Percentiles rank a stretch among this genome's conserved stretches.
phyloP scores from a whole-genome alignment of 2,888 invertebrate genomes.

The Didymodactylos carnosus region DNA sequence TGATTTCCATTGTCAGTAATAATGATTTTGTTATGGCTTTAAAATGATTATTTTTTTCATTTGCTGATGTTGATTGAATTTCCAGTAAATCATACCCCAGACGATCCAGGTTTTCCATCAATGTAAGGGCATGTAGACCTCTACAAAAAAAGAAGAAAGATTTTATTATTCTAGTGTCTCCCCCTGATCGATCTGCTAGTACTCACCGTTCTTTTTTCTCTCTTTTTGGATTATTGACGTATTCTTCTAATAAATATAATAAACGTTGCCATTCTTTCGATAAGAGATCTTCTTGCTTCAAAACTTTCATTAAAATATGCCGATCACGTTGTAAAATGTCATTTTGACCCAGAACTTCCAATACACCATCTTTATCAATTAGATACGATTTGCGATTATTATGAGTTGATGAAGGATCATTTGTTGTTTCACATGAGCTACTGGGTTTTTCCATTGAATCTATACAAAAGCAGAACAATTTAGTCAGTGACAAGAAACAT shows the following conservation, averaged over 20 bases:
- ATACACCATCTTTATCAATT: not conserved
- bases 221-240: not conserved
- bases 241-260: not conserved
- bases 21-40: not conserved
- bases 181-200: no score
- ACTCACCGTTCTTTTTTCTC: slow-evolving; percentile 1
- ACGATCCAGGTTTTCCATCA: not conserved
- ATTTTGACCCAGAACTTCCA: not conserved
- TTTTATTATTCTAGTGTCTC: no score
- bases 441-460: no score
- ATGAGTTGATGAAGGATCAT: not conserved
- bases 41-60: no score
- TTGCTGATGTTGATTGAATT: not conserved
- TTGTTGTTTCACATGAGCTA: not conserved
- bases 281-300: not conserved
- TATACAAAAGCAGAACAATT: no score
- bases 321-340: not conserved
- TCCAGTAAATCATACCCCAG: not conserved
- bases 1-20: not conserved
- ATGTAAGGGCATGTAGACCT: not conserved
- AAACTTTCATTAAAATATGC: not conserved
- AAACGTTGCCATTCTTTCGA: not conserved
- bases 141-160: no score
- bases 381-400: not conserved
- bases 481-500: no score